Conservation (phyloP, 2,113 vertebrate species). For the Callorhinus ursinus region DNA sequence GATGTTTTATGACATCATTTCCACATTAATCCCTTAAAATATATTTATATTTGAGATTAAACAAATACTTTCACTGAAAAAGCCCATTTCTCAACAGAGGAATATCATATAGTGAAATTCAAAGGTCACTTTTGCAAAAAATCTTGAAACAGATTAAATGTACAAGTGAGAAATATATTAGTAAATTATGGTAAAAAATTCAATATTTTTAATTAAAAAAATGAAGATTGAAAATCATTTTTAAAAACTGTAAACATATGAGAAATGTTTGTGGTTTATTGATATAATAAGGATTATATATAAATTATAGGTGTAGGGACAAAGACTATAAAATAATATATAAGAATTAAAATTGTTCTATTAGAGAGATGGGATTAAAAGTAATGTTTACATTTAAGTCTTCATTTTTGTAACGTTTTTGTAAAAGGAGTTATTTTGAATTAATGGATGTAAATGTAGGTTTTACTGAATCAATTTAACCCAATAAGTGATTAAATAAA, state of each 20-base stretch:
- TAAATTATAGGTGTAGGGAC: neutral
- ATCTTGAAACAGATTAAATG: neutral
- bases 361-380: neutral
- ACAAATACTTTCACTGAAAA: neutral
- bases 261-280: neutral
- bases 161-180: neutral
- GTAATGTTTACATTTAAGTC: neutral
- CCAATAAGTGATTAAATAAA: neutral
- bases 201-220: neutral
- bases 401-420: neutral
- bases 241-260: neutral
- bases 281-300: neutral
- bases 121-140: neutral
- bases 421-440: neutral
- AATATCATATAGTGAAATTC: neutral
- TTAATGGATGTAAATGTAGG: neutral
- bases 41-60: neutral
- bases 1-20: neutral
- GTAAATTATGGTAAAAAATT: neutral
- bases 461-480: neutral
- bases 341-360: neutral
- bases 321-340: neutral
- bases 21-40: slow-evolving; percentile 16
- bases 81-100: neutral
- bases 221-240: neutral